Conservation (phyloP, 30 jellyfish, hydroid and myxozoan species). For the Calvadosia cruxmelitensis region DNA sequence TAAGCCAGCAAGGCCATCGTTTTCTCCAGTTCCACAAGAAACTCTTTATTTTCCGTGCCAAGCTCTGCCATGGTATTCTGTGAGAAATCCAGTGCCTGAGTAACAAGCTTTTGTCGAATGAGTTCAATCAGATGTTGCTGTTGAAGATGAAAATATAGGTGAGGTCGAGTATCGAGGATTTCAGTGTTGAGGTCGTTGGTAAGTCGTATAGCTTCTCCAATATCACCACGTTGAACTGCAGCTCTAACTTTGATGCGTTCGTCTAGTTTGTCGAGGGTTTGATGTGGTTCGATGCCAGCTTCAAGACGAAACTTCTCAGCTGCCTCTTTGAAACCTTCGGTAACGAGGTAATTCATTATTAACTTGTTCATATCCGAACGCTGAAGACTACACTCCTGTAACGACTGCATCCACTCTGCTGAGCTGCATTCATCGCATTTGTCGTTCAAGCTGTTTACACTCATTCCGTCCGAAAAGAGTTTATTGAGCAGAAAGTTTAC, state of each 20-base stretch:
- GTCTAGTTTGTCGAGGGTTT: conserved; percentile 64
- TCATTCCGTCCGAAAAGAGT: too few relatives aligned
- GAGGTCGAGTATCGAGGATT: conserved; percentile 64
- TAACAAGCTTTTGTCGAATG: conserved; percentile 59
- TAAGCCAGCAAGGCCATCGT: conserved; percentile 92
- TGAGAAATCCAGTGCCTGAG: conserved; percentile 71
- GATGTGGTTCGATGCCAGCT: conserved; percentile 77
- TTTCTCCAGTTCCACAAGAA: conserved; percentile 66
- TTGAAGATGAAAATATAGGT: conserved; percentile 72
- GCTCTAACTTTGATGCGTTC: conserved; percentile 71
- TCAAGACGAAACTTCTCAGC: conserved; percentile 85
- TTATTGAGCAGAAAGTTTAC: too few relatives aligned
- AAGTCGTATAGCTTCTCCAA: conserved; percentile 62
- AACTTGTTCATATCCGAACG: conserved; percentile 75
- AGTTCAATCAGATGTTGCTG: conserved; percentile 89
- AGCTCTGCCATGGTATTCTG: conserved; percentile 88
- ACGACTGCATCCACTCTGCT: conserved; percentile 46
- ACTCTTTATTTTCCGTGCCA: conserved; percentile 49
- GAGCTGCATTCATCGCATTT: not conserved
- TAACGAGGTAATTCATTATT: conserved; percentile 73
- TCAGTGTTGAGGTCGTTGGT: conserved; percentile 81
- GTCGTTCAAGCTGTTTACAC: not conserved
- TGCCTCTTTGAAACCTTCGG: conserved; percentile 97
- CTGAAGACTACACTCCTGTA: conserved; percentile 42
- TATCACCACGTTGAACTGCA: conserved; percentile 73